Conservation (phyloP, 92 coral and sea anemone species). For the Palythoa caribaeorum region DNA sequence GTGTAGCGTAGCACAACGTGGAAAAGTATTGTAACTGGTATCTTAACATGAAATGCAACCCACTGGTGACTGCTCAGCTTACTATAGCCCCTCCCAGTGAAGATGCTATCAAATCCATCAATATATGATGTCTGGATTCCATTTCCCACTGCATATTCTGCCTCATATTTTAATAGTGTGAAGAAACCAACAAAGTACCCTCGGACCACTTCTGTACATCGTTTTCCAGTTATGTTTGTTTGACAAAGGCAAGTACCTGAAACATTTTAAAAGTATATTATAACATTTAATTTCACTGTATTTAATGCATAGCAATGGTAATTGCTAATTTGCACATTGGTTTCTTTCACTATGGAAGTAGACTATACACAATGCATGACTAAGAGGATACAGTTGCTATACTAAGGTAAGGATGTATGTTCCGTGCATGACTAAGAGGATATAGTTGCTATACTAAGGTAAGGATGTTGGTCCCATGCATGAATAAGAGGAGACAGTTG, state of each 20-base stretch:
- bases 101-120: slow-evolving; percentile 64
- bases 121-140: slow-evolving; percentile 72
- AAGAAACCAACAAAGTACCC: slow-evolving; percentile 79
- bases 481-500: too few relatives aligned
- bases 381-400: too few relatives aligned
- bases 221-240: slow-evolving; percentile 74
- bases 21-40: slow-evolving; percentile 50
- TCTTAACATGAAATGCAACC: slow-evolving; percentile 66
- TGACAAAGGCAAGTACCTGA: slow-evolving; percentile 89
- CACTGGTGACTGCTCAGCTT: slow-evolving; percentile 62
- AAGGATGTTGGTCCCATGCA: too few relatives aligned
- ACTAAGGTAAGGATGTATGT: too few relatives aligned
- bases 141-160: slow-evolving; percentile 82
- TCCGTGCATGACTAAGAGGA: too few relatives aligned
- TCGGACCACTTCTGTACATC: slow-evolving; percentile 71
- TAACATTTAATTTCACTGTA: neutral
- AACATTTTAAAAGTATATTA: neutral
- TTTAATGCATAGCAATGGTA: too few relatives aligned
- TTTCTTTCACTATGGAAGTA: too few relatives aligned
- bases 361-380: too few relatives aligned
- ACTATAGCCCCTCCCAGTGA: slow-evolving; percentile 94
- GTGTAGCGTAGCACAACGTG: slow-evolving; percentile 78
- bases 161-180: slow-evolving; percentile 77
- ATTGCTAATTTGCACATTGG: too few relatives aligned
- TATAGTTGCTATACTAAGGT: too few relatives aligned